Conservation (phyloP, 2,797 vertebrate species). For the Steatocranus sp. region DNA sequence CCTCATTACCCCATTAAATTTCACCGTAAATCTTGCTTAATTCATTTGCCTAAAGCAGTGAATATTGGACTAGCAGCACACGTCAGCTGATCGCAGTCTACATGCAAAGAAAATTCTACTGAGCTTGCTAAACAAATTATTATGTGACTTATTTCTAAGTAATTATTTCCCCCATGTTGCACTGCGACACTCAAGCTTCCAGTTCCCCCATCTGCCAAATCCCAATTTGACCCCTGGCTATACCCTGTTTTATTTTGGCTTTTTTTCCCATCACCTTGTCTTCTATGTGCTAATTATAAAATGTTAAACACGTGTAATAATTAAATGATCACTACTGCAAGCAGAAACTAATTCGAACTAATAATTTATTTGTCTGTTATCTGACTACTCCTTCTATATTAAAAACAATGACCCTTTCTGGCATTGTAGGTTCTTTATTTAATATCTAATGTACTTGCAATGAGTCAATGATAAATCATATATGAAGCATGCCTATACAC, state of each 20-base stretch:
- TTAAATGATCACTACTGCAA: constrained; percentile 5
- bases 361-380: background rate
- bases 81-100: background rate
- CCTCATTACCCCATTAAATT: background rate
- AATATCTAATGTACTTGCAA: background rate
- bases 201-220: background rate
- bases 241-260: background rate
- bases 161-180: background rate
- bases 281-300: background rate
- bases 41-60: background rate
- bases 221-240: background rate
- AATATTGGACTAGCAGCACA: background rate
- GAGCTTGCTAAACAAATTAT: background rate
- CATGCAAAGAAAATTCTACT: background rate
- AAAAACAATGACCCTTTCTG: background rate
- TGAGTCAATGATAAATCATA: background rate
- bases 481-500: background rate
- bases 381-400: constrained; percentile 1
- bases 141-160: background rate
- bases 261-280: background rate
- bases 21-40: background rate
- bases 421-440: background rate
- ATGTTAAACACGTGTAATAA: background rate
- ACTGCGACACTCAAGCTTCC: background rate
- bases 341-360: constrained; percentile 10